Evolutionary conservation across 2,113 vertebrate genomes (phyloP), one percentile per base, ranked within the genome.

Genomic region (Antechinus flavipes): DNA sequence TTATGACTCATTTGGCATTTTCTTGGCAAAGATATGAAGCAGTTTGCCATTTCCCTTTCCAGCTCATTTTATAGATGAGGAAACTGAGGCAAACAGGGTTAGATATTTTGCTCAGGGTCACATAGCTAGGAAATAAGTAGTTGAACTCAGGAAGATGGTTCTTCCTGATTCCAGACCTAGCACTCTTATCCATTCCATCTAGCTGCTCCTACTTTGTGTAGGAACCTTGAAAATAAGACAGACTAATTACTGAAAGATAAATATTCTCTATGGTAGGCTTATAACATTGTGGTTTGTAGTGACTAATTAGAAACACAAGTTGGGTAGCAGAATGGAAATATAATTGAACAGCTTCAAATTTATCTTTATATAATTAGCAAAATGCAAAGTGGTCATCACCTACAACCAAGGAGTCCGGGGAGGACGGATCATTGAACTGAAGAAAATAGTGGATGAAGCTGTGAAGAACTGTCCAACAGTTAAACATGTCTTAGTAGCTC

Each of bases 321-420:
- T 55, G 12, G 24, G 55, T 93, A n/a, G 91, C 3, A 9, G 3
- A 22, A 6, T 30, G 25, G 89, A 91, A 94, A 94, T 61, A 46
- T 93, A 90, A 14, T 90, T 94, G n/a, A 92, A 91, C 46, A 27
- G 89, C 92, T 93, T 93, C 68, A 54, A 93, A 90, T 56, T 97
- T 97, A 89, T 96, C 94, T 98, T 58, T 90, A 10, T 90, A 8
- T 84, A 84, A 84, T 97, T 93, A 98, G 99, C 99, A 96, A 98
- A 98, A 97, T 99, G 99, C 98, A 99, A 99, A 98, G 99, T 99
- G 53, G 98, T 99, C 93, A 98, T 99, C 97, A 99, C 99, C 53
- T 99, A 98, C 97, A 99, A 99, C 97, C 99, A 99, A 97, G 99
- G 98, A 4, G 97, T 99, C 94, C 98, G 99, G 58, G 99, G 99